Percentiles rank a stretch among this genome's conserved stretches.
phyloP scores from a whole-genome alignment of 2,797 vertebrate species.

The Heliangelus exortis region DNA sequence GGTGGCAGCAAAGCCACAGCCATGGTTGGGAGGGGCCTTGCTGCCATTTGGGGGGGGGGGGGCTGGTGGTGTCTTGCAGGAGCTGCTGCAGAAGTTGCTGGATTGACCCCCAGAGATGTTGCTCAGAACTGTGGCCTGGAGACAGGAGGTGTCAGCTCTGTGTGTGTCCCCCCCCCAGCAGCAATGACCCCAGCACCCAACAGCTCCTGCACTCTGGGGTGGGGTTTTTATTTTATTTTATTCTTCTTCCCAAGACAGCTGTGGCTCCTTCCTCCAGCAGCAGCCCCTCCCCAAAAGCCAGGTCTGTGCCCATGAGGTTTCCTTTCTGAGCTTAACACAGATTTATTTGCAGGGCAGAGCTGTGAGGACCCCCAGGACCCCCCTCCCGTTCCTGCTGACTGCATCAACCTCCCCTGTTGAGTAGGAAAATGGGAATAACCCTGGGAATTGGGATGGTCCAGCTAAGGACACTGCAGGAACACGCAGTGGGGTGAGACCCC shows the following conservation, averaged over 20 bases:
- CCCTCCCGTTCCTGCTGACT: rapidly evolving
- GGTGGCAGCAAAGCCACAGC: neutral
- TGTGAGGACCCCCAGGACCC: neutral
- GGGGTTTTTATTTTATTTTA: rapidly evolving
- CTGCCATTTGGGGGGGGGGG: too few relatives aligned
- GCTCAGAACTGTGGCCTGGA: rapidly evolving
- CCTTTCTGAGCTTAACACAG: too few relatives aligned
- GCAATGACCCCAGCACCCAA: too few relatives aligned
- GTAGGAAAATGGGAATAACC: neutral
- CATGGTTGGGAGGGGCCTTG: neutral
- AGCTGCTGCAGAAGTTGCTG: neutral
- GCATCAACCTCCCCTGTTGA: rapidly evolving
- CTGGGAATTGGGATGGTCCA: neutral
- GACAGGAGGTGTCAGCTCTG: neutral
- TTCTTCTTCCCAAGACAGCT: neutral
- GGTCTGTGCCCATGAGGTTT: too few relatives aligned
- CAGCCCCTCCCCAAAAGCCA: neutral
- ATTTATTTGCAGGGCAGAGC: neutral
- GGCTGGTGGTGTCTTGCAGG: neutral
- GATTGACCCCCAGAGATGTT: neutral
- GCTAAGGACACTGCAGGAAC: neutral
- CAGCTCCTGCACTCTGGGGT: rapidly evolving
- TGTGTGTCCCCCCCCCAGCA: too few relatives aligned
- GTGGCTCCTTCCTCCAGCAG: rapidly evolving
- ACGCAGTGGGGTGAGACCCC: neutral